Evolutionary conservation across 2,113 vertebrate genomes (phyloP), one percentile per base, ranked within the genome.

Genomic region (Apteryx mantelli): DNA sequence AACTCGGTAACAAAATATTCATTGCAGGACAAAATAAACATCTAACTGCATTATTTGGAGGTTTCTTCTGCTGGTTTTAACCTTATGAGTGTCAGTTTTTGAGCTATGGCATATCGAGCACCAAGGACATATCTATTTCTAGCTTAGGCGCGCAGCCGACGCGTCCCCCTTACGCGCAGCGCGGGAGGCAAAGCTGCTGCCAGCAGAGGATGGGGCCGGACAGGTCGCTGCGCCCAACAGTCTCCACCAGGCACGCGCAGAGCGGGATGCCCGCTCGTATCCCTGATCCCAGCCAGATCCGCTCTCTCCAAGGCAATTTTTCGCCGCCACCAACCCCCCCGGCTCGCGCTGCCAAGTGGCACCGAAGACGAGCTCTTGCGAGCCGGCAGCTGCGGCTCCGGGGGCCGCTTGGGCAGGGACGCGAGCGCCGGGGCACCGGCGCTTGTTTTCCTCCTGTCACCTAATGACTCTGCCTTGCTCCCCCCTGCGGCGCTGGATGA

Each of bases 401-500:
- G 86, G 83, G 91, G 81, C 61, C 19, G 7, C 81, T 73, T 66
- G 89, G 80, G 85, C 83, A 28, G 25, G 21, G 28, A 22, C 0
- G 0, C 24, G 53, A 9, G 52, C 25, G 32, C 2, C 6, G 16
- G 48, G 80, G 38, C 4, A 4, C 30, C 79, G 63, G 58, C 0
- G 10, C 73, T 65, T 61, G 32, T 44, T 93, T 94, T 78, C 75
- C 58, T 95, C 44, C 42, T 34, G 40, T 71, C 10, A 4, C 44
- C 55, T 89, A 71, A 91, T 10, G 84, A 40, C 77, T 79, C 64
- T 65, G 25, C 84, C 73, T 56, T 3, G 0, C 20, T 42, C 36
- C 74, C 60, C 63, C 32, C 16, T 26, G 22, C 0, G 0, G 17
- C 6, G 4, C 89, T 68, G 74, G 40, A 24, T 0, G 1, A 56